These are phyloP conservation scores for Priapulus caudatus DNA, from an alignment of 2,888 invertebrate genomes.

Conservation along the genomic window DNA sequence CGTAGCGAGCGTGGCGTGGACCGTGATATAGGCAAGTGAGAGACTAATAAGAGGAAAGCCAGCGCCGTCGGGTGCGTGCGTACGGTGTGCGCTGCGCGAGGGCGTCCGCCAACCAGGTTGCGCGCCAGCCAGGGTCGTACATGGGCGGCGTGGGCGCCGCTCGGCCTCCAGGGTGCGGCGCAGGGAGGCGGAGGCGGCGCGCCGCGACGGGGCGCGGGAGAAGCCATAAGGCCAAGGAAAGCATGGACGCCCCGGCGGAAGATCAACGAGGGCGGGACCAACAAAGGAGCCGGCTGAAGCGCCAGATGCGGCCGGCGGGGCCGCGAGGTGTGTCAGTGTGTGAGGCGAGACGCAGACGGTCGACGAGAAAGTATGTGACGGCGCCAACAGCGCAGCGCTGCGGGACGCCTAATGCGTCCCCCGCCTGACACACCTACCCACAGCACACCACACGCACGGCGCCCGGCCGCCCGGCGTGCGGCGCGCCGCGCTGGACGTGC, in stretches of 20 bases:
- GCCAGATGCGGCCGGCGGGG: background rate
- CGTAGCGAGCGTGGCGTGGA: no score
- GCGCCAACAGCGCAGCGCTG: no score
- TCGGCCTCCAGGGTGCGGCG: background rate
- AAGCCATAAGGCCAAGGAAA: background rate
- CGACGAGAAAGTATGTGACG: no score
- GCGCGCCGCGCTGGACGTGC: background rate
- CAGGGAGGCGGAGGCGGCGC: background rate
- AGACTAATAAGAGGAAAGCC: background rate
- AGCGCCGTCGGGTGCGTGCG: background rate
- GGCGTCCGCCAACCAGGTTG: background rate
- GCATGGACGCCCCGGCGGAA: background rate
- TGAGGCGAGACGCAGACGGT: no score
- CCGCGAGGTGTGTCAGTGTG: background rate
- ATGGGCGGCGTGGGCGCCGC: background rate
- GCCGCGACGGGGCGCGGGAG: background rate
- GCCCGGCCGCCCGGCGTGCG: background rate
- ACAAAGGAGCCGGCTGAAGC: background rate
- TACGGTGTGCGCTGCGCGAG: background rate
- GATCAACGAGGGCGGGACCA: background rate
- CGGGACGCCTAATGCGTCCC: no score
- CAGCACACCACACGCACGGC: no score
- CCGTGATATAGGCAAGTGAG: background rate
- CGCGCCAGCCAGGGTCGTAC: background rate
- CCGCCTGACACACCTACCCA: no score